Conservation (phyloP, 2,888 invertebrate genomes). For the Diarsia brunnea region DNA sequence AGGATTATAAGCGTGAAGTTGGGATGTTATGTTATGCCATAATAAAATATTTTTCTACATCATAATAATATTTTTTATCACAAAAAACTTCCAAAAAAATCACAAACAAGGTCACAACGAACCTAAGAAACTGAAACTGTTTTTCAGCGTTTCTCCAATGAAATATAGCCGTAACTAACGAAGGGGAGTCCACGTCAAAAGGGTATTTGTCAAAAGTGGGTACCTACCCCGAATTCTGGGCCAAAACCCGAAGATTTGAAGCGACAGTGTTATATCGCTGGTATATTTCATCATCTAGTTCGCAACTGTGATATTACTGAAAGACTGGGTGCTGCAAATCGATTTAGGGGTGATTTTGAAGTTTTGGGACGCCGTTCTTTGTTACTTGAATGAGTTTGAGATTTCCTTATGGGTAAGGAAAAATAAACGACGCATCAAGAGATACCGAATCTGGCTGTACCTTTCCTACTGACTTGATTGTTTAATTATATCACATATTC, state of each 20-base stretch:
- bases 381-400: neutral
- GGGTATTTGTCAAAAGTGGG: constrained; percentile 66
- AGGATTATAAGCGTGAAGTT: neutral
- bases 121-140: constrained; percentile 44
- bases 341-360: constrained; percentile 33
- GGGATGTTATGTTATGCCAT: neutral
- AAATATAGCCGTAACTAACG: constrained; percentile 66
- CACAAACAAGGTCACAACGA: constrained; percentile 5
- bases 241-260: constrained; percentile 63
- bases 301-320: constrained; percentile 54
- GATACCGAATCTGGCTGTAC: neutral
- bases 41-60: neutral
- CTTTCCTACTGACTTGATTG: too few relatives aligned
- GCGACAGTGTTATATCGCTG: constrained; percentile 70
- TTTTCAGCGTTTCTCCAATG: constrained; percentile 59
- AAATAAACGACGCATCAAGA: neutral
- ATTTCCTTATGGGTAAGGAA: neutral
- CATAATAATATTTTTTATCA: neutral
- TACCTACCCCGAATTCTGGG: constrained; percentile 60
- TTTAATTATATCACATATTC: too few relatives aligned
- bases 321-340: constrained; percentile 48
- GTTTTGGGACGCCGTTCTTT: constrained; percentile 24
- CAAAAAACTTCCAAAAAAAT: constrained; percentile 1
- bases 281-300: constrained; percentile 70
- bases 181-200: constrained; percentile 60